Evolutionary conservation across 2,113 vertebrate genomes (phyloP), one percentile per base, ranked within the genome.

Genomic region (Zosterops japonicus): DNA sequence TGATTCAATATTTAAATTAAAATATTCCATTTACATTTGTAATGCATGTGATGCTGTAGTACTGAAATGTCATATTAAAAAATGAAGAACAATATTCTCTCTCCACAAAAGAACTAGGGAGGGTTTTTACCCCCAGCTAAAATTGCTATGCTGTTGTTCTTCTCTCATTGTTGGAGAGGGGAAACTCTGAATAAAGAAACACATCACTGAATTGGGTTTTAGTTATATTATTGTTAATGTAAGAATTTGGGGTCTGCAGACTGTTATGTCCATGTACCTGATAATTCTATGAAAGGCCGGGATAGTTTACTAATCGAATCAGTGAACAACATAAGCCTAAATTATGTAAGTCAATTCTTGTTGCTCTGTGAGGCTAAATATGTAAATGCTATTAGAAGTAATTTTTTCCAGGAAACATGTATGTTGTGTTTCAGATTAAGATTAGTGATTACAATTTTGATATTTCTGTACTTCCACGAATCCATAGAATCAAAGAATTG

Each of bases 321-420:
- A 5, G 83, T 98, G 65, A 89, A 96, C 83, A 97, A 83, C 63
- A 97, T 99, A 71, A 99, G 98, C 92, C 97, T 99, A 36, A 98
- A 98, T 70, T 97, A 99, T 56, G 98, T 98, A 97, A 98, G 98
- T 94, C 75, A 64, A 13, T 69, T 83, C 57, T 49, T 83, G 15
- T 75, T 76, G 35, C 31, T 88, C 68, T 60, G 18, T 57, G 27
- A 67, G 24, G 22, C 29, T 61, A 9, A 78, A 28, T 72, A 69
- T 1, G 1, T 57, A 44, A 94, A 77, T 53, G 22, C 41, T 84
- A 14, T 55, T 67, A 39, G 22, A 93, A 79, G 22, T 24, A 25
- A 13, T 49, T 65, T 57, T 57, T 94, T 39, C n/a, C 29, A 50
- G 84, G 11, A 70, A 85, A 81, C 14, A 25, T 2, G 0, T 60